These are phyloP conservation scores for Orthonychiurus folsomi DNA, from an alignment of 2,888 invertebrate genomes.

Conservation along the genomic window DNA sequence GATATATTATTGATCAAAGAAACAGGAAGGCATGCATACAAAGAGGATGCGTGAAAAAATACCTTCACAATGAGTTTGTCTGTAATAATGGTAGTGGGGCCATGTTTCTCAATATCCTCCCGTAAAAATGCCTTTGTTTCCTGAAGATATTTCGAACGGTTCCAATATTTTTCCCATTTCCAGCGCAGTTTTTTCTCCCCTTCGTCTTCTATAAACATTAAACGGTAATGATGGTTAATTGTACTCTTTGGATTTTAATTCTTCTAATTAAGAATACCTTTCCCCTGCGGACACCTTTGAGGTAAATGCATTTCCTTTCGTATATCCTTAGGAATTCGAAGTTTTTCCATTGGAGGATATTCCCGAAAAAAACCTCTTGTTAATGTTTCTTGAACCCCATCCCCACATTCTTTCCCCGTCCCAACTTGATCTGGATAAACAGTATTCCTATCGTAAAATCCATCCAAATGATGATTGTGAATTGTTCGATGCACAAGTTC, in stretches of 20 bases:
- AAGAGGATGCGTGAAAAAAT: too few species aligned
- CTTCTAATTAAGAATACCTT: too few species aligned
- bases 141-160: slow-evolving; percentile 9
- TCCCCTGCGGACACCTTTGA: too few species aligned
- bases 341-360: slow-evolving; percentile 18
- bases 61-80: neutral
- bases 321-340: slow-evolving; percentile 15
- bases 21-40: too few species aligned
- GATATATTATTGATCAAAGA: too few species aligned
- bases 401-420: slow-evolving; percentile 4
- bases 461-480: slow-evolving; percentile 14
- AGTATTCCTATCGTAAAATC: slow-evolving; percentile 16
- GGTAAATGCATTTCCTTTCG: slow-evolving; percentile 18
- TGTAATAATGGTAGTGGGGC: neutral
- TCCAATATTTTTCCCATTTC: slow-evolving; percentile 19
- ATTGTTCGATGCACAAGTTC: slow-evolving; percentile 18
- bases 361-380: slow-evolving; percentile 14
- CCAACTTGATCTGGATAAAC: slow-evolving; percentile 11
- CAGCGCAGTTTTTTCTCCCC: slow-evolving; percentile 10
- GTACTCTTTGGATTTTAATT: too few species aligned
- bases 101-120: slow-evolving; percentile 4
- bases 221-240: too few species aligned
- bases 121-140: slow-evolving; percentile 12
- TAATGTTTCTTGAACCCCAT: slow-evolving; percentile 12
- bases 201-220: too few species aligned